Base-by-base conservation (phyloP, 2,888 invertebrate genomes). In the Cantharis flavilabris region DNA sequence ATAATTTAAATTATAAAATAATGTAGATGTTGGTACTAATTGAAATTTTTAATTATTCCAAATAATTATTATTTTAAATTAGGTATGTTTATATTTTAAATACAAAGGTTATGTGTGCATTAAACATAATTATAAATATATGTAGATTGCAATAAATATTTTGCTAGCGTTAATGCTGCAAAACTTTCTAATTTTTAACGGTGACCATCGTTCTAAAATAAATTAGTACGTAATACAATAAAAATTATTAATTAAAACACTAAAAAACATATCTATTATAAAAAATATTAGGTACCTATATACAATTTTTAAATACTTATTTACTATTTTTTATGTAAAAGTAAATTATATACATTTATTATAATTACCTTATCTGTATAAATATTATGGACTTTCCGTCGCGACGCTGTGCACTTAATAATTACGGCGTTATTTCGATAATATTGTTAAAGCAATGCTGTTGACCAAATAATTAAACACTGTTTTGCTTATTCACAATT, bases 151-250 rank as follows among this genome's bases (percentile, higher is more conserved):
- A 49, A 13, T 49, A 49, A 49, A 49, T 49, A 49, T 49, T 49
- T 49, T 49, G n/a, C 49, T 49, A 49, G n/a, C 9, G 49, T 49
- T 49, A 67, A 67, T 67, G 65, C 26, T 67, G 65, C 65, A 67
- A 67, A 67, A 67, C 65, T 67, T 67, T 67, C 65, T 67, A 67
- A 67, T 23, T 67, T 67, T 67, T 67, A 23, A 67, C 65, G 26
- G 20, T 67, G 65, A 67, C 65, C 65, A 67, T 67, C 65, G n/a
- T 26, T 26, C 23, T 67, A 67, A 67, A 67, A 67, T 67, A 49
- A 49, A 49, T 49, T 49, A 49, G 49, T 49, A 49, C n/a, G 49
- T 49, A 49, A 49, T 49, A 49, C n/a, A 49, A 49, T 49, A 49
- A 49, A 49, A n/a, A 0, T 7, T 49, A n/a, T 49, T 49, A 49